phyloP scores from a whole-genome alignment of 1,140 invertebrate genomes.

The Drosophila persimilis region DNA sequence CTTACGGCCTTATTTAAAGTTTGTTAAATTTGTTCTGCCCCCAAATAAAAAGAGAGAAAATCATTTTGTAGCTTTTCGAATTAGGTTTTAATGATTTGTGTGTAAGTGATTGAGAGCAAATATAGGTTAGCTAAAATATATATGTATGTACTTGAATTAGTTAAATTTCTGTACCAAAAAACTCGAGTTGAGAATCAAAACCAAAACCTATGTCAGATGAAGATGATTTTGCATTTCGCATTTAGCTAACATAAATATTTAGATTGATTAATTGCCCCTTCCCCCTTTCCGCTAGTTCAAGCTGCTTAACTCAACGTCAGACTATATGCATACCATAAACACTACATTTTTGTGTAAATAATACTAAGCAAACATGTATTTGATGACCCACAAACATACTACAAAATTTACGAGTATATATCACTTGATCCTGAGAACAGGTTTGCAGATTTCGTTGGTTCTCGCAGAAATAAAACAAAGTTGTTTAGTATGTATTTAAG shows the following conservation, averaged over 20 bases:
- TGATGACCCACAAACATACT: constrained; percentile 10
- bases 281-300: constrained; percentile 39
- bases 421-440: constrained; percentile 27
- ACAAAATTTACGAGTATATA: constrained; percentile 6
- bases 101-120: constrained; percentile 37
- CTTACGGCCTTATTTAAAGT: constrained; percentile 64
- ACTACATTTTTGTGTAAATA: constrained; percentile 60
- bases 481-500: constrained; percentile 50
- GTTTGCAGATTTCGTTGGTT: constrained; percentile 28
- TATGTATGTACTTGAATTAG: constrained; percentile 33
- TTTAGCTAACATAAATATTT: constrained; percentile 60
- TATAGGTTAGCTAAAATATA: constrained; percentile 63
- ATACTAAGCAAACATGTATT: constrained; percentile 19
- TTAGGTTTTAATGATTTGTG: constrained; percentile 57
- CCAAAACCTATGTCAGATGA: constrained; percentile 19
- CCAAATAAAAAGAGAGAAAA: constrained; percentile 17
- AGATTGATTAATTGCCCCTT: constrained; percentile 15
- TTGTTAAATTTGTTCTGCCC: constrained; percentile 59
- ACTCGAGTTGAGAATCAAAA: constrained; percentile 57
- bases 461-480: constrained; percentile 29
- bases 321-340: constrained; percentile 19
- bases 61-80: constrained; percentile 59
- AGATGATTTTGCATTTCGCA: constrained; percentile 22
- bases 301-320: constrained; percentile 31
- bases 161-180: constrained; percentile 52